These are phyloP conservation scores for Hypsibius dujardini DNA, from an alignment of 1,140 invertebrate genomes.

Conservation along the genomic window DNA sequence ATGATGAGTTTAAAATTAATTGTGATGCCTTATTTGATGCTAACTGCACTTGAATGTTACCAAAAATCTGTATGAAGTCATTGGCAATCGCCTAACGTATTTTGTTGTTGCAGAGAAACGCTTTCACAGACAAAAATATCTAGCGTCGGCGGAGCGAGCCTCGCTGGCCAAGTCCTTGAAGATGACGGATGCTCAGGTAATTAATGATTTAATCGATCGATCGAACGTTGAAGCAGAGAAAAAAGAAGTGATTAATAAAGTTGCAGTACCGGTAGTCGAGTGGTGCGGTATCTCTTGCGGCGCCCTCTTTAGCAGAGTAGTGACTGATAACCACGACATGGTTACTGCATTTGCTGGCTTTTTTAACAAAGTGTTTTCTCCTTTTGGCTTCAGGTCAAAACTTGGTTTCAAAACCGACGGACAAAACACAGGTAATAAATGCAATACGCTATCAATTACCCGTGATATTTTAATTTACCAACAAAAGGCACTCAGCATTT, in stretches of 20 bases:
- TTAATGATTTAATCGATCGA: constrained; percentile 20
- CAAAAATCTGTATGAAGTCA: no score
- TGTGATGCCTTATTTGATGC: no score
- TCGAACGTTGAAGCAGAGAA: neutral
- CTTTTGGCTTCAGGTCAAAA: constrained; percentile 26
- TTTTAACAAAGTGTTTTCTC: neutral
- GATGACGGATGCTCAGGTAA: constrained; percentile 98
- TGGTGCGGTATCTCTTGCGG: no score
- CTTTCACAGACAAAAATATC: constrained; percentile 95
- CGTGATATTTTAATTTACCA: no score
- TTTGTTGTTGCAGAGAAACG: constrained; percentile 51
- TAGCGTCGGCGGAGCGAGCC: constrained; percentile 86
- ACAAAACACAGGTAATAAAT: constrained; percentile 80
- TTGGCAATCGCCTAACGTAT: constrained; percentile 12
- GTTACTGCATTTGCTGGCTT: neutral
- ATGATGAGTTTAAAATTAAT: no score
- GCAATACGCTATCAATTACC: no score
- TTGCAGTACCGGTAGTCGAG: no score
- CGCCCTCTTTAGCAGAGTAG: no score
- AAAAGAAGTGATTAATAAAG: neutral
- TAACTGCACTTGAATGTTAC: no score
- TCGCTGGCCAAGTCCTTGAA: constrained; percentile 80
- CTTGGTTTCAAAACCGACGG: constrained; percentile 69
- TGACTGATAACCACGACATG: no score
- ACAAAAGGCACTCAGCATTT: no score